Percentiles rank a stretch among this genome's conserved stretches.
These are phyloP conservation scores for Galbula dea DNA, from an alignment of 2,113 vertebrate genomes.

Conservation along the genomic window DNA sequence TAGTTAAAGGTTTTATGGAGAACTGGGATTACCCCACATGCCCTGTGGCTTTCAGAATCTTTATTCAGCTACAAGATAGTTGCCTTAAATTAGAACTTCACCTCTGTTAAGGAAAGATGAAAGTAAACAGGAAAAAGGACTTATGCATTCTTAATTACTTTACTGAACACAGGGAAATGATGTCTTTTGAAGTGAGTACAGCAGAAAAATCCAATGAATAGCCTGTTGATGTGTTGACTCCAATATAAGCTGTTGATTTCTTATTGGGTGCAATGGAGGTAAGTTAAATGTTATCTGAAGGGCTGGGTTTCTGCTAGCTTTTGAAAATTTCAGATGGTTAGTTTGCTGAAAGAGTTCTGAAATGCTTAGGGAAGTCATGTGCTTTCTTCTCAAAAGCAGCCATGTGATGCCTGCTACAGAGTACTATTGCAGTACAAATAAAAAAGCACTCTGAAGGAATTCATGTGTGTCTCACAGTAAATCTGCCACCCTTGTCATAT, in stretches of 20 bases:
- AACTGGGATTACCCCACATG: not conserved
- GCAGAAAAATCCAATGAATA: not conserved
- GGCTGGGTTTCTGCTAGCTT: not conserved
- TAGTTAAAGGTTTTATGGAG: not conserved
- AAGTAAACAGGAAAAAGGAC: not conserved
- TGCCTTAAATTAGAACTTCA: not conserved
- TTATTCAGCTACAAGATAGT: not conserved
- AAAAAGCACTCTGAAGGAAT: not conserved
- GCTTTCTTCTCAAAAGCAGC: not conserved
- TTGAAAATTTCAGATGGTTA: accelerated
- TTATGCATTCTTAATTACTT: not conserved
- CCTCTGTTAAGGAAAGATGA: not conserved
- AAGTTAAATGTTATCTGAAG: not conserved
- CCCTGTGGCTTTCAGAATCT: not conserved
- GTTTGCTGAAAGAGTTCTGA: not conserved
- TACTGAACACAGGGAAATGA: not conserved
- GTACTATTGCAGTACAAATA: not conserved
- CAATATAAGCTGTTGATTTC: not conserved
- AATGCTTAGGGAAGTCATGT: not conserved
- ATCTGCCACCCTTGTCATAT: not conserved
- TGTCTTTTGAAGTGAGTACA: not conserved
- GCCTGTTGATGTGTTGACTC: not conserved
- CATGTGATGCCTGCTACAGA: not conserved
- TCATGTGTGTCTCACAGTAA: not conserved
- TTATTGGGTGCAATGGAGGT: not conserved